Conservation (phyloP, 1,140 invertebrate genomes). For the Papilio aristodemus region DNA sequence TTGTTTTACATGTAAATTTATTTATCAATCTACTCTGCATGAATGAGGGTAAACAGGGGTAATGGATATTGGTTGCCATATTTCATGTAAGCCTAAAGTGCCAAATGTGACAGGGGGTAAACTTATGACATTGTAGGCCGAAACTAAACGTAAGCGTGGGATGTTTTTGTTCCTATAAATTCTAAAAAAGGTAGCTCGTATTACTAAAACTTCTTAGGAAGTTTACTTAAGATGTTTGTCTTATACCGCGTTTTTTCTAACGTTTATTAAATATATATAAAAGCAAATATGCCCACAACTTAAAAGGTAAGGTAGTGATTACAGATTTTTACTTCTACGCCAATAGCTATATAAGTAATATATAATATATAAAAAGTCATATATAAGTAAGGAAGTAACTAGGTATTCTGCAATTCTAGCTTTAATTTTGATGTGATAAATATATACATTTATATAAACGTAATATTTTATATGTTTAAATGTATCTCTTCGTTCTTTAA, state of each 20-base stretch:
- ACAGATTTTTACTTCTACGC: too few species aligned
- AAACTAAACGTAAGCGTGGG: conserved; percentile 2
- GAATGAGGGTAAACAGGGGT: conserved; percentile 3
- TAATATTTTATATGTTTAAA: neutral
- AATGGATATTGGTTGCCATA: conserved; percentile 18
- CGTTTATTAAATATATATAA: neutral
- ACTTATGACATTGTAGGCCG: conserved; percentile 2
- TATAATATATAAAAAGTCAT: too few species aligned
- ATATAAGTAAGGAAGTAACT: too few species aligned
- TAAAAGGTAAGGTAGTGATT: too few species aligned
- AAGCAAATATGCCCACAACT: neutral
- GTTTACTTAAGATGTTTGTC: neutral
- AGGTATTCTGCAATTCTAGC: too few species aligned
- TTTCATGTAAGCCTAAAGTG: conserved; percentile 20
- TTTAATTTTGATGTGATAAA: too few species aligned
- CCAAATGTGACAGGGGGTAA: conserved; percentile 15
- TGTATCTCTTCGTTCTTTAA: neutral
- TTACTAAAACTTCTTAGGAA: neutral
- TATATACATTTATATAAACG: too few species aligned
- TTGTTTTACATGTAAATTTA: neutral
- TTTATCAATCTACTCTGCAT: neutral
- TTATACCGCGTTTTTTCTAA: neutral
- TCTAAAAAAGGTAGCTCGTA: conserved; percentile 6
- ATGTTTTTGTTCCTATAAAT: conserved; percentile 23
- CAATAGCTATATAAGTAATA: too few species aligned